Evolutionary conservation across 2,888 invertebrate genomes (phyloP), one percentile per base, ranked within the genome.

Genomic region (Epistrophe grossulariae): DNA sequence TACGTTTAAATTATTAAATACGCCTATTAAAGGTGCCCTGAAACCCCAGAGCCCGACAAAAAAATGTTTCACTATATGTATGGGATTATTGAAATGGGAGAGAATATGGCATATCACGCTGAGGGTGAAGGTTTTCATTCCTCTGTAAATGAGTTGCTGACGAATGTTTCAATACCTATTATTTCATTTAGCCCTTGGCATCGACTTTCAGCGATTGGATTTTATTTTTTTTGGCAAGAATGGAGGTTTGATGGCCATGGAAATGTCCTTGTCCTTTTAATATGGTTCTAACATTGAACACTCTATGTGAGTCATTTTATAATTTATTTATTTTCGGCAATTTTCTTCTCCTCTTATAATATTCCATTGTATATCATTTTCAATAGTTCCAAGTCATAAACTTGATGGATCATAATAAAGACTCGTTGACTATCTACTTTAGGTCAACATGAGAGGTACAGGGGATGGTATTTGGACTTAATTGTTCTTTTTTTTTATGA

Each of bases 11-110:
- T 43, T 71, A 43, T 3, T 5, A 6, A 71, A 66, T 73, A 73
- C 85, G 71, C 82, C 85, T 87, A 74, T 82, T 64, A 43, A 52
- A 70, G 70, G 73, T 60, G 72, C 38, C 45, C n/a, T 9, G 1
- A 43, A 38, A 7, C 9, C 24, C 40, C 6, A 19, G 19, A 60
- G 24, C 28, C 45, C 11, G 6, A 43, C 8, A 35, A 13, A 4
- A 13, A 5, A 28, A 10, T 17, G n/a, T 45, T 64, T 48, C 11
- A 7, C n/a, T 24, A 24, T 13, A 31, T 8, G 15, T 50, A 28
- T 64, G 52, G n/a, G 19, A 28, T 10, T 68, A 35, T 40, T 31
- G 40, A 68, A 62, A 38, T 55, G 74, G 2, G 24, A 55, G 76
- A 70, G 48, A 45, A 55, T n/a, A n/a, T 52, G 24, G 50, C 35